phyloP scores from a whole-genome alignment of 2,888 invertebrate species.

The Andrena minutula region DNA sequence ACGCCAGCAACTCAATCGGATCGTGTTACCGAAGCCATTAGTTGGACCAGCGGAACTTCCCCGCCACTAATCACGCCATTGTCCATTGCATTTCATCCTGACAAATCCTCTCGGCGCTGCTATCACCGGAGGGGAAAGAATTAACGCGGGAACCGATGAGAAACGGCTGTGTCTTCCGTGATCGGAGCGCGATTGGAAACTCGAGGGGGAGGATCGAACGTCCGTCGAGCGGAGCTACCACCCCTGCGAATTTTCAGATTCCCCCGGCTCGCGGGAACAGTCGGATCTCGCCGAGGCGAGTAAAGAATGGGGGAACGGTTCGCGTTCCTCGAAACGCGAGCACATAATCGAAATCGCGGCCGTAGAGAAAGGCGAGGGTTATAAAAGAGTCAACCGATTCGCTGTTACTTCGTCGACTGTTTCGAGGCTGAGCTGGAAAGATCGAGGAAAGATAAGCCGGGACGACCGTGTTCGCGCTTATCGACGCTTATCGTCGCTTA shows the following conservation, averaged over 20 bases:
- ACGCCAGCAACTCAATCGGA: slow-evolving; percentile 40
- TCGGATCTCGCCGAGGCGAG: neutral
- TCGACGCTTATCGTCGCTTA: slow-evolving; percentile 23
- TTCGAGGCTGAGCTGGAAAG: neutral
- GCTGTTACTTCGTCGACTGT: neutral
- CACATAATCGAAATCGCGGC: neutral
- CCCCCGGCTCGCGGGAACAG: too few relatives aligned
- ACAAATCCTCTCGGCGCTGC: slow-evolving; percentile 8
- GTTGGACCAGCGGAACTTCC: slow-evolving; percentile 36
- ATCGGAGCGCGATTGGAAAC: slow-evolving; percentile 5
- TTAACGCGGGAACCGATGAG: neutral
- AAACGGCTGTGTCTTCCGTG: neutral
- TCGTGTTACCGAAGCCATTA: slow-evolving; percentile 51
- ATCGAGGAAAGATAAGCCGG: slow-evolving; percentile 21
- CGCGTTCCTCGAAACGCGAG: neutral
- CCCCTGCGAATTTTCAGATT: neutral
- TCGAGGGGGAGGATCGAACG: neutral
- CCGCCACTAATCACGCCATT: slow-evolving; percentile 44
- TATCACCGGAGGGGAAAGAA: neutral
- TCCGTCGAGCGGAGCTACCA: neutral
- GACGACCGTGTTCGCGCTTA: slow-evolving; percentile 15
- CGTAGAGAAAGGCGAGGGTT: neutral
- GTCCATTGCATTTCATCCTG: slow-evolving; percentile 36
- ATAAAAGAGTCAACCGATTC: slow-evolving; percentile 4
- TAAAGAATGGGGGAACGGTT: neutral